These are phyloP conservation scores for Willisornis vidua DNA, from an alignment of 2,113 vertebrate genomes.

Conservation along the genomic window DNA sequence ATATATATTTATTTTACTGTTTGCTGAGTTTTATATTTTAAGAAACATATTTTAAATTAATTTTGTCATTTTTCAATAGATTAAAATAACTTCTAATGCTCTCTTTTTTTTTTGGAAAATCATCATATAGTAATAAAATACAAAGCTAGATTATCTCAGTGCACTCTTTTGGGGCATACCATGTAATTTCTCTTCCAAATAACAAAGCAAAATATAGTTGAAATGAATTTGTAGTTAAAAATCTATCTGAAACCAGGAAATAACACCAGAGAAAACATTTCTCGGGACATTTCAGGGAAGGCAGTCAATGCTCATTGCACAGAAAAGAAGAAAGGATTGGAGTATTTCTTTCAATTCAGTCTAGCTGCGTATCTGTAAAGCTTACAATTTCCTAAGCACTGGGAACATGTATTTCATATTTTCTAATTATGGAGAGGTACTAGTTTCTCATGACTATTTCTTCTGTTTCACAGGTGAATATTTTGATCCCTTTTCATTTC, in stretches of 20 bases:
- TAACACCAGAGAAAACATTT: not conserved
- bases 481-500: not conserved
- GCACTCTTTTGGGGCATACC: not conserved
- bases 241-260: not conserved
- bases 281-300: not conserved
- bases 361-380: not conserved
- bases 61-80: constrained; percentile 3
- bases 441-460: not conserved
- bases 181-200: not conserved
- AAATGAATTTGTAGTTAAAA: constrained; percentile 4
- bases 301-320: not conserved
- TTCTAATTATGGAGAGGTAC: not conserved
- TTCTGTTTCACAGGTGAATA: not conserved
- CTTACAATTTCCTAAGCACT: not conserved
- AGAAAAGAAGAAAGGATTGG: not conserved
- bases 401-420: not conserved
- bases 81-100: constrained; percentile 16
- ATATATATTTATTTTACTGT: not conserved
- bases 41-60: not conserved
- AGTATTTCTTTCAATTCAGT: not conserved
- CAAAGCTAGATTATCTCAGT: not conserved
- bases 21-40: not conserved
- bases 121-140: not conserved
- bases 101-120: not conserved
- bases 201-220: not conserved